phyloP scores from a whole-genome alignment of 1,140 invertebrate species.

The Ylistrum balloti region DNA sequence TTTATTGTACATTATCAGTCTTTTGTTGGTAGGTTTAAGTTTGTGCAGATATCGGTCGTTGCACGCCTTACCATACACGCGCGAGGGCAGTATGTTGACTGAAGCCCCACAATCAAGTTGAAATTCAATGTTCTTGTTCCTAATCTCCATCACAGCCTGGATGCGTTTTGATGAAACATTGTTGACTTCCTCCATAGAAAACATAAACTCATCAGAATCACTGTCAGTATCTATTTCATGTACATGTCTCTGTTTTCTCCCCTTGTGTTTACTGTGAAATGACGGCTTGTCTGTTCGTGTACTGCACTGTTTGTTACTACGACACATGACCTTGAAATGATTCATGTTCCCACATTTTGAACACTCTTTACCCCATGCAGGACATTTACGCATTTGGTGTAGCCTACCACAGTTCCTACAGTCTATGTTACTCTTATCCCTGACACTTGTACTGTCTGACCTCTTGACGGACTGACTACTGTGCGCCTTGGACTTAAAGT shows the following conservation, averaged over 20 bases:
- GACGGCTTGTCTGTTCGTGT: neutral
- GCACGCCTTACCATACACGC: neutral
- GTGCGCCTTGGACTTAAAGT: neutral
- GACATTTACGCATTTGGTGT: constrained; percentile 56
- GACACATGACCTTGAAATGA: no score
- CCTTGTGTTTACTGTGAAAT: neutral
- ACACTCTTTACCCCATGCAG: constrained; percentile 61
- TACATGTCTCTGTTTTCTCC: neutral
- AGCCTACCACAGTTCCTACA: constrained; percentile 62
- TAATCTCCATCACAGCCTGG: neutral
- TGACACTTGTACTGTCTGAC: constrained; percentile 35
- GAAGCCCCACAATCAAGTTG: constrained; percentile 54
- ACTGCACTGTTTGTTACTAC: no score
- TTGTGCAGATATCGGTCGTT: neutral
- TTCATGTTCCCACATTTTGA: neutral
- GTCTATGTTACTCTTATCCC: neutral
- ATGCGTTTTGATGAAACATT: neutral
- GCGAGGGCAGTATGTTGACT: constrained; percentile 45
- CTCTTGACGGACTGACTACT: constrained; percentile 56
- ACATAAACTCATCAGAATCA: no score
- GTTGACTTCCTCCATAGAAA: neutral
- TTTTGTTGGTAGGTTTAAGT: neutral
- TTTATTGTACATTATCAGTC: neutral
- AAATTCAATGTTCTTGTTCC: constrained; percentile 46
- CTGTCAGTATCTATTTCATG: no score